Conservation (phyloP, 2,113 vertebrate species). For the Protobothrops mucrosquamatus region DNA sequence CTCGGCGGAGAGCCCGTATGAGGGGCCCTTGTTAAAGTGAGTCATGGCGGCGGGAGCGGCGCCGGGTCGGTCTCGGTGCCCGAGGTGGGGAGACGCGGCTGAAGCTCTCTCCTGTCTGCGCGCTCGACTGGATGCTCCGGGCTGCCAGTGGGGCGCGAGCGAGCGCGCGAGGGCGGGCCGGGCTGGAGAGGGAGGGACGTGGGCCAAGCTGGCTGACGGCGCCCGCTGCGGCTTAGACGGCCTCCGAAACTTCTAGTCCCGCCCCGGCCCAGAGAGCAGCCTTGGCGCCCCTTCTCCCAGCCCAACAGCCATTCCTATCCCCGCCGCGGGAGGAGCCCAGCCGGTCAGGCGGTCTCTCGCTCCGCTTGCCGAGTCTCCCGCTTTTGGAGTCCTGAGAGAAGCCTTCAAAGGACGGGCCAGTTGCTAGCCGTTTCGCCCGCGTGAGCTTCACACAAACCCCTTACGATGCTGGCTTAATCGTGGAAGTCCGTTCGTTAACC, state of each 20-base stretch:
- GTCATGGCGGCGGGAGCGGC: constrained; percentile 72
- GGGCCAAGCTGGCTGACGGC: background rate
- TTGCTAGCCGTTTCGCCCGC: background rate
- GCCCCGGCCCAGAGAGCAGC: background rate
- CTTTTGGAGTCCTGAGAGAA: background rate
- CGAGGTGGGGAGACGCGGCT: constrained; percentile 19
- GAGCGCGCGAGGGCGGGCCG: background rate
- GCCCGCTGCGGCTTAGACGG: no score
- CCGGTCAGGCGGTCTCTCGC: background rate
- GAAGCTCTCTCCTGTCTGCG: background rate
- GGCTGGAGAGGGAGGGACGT: background rate
- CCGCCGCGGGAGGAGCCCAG: background rate
- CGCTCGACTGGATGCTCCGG: background rate
- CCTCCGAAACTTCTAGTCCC: constrained; percentile 24
- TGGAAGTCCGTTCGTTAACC: background rate
- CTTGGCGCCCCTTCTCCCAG: background rate
- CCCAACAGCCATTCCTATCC: background rate
- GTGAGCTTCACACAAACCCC: background rate
- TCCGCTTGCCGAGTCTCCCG: background rate
- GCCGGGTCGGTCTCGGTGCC: constrained; percentile 31
- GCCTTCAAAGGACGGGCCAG: background rate
- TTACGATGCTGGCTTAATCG: no score
- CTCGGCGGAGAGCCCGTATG: constrained; percentile 90
- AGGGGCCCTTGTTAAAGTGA: constrained; percentile 91
- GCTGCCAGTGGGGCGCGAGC: background rate